Evolutionary conservation across 2,797 vertebrate species (phyloP), one percentile per base, ranked within the genome.

Genomic region (Eptatretus atami): DNA sequence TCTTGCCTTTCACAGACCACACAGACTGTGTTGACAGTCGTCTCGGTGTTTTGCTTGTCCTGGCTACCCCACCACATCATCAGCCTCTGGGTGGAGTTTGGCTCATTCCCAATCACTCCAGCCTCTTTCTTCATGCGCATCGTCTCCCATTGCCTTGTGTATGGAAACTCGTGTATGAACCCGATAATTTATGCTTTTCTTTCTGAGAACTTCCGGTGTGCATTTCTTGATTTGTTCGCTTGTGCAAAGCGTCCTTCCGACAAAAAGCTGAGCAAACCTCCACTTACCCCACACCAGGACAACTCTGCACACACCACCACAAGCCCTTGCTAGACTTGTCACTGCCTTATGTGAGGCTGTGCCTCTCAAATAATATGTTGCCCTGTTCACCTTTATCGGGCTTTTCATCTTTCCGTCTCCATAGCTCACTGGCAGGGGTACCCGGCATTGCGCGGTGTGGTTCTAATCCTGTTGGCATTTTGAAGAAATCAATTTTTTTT

Each of bases 81-180:
- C 61, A 80, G 85, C 67, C 79, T 98, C 64, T 98, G 92, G 92
- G 87, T 71, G 61, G 86, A 87, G 77, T 96, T 95, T 4, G 92
- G 92, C 65, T 77, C 70, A 53, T 98, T 98, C 71, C 92, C 90
- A 0, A 75, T 98, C 70, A 98, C 83, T 68, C 83, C 84, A 66
- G 85, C 84, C 14, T 92, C 92, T 65, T 98, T 94, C 66, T 71
- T 86, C 71, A 74, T 98, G 66, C 78, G 86, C 13, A 73, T 98
- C 69, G 74, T 75, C 0, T 84, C 92, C 2, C 92, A 98, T 72
- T 93, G 90, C 72, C 76, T 98, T 76, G 86, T 86, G 2, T 96
- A 98, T 73, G 93, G 92, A 77, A 98, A 98, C 72, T 98, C 90
- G 3, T 98, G 88, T 0, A 81, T 95, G 69, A 98, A 98, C 70